phyloP scores from a whole-genome alignment of 1,140 invertebrate genomes.

The Drosophila prosaltans region DNA sequence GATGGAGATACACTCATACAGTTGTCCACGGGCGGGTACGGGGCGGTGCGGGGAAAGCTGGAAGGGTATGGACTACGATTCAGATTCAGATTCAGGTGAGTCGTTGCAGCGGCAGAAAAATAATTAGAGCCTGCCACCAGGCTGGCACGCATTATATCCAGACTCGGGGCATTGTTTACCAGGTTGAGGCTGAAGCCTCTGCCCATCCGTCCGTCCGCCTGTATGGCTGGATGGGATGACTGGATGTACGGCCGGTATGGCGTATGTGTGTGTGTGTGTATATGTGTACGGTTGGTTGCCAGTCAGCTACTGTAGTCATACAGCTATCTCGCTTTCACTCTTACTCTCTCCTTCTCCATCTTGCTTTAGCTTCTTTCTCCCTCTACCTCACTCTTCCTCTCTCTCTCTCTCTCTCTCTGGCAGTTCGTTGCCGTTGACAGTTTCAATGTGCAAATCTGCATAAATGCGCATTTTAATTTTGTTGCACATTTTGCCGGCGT shows the following conservation, averaged over 20 bases:
- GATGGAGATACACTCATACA: not conserved
- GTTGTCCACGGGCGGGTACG: too few relatives aligned
- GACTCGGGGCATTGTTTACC: conserved; percentile 59
- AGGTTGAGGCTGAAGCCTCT: conserved; percentile 13
- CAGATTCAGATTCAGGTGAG: conserved; percentile 58
- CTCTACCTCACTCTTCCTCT: conserved; percentile 13
- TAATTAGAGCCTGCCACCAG: conserved; percentile 76
- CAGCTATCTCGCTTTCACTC: not conserved
- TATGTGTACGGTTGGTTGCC: not conserved
- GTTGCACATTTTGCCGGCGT: conserved; percentile 79
- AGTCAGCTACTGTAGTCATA: conserved; percentile 27
- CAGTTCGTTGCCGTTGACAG: conserved; percentile 69
- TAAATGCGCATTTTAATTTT: conserved; percentile 82
- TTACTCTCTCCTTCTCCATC: not conserved
- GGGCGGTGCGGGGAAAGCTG: conserved; percentile 5
- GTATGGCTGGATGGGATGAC: too few relatives aligned
- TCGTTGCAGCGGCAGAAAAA: conserved; percentile 73
- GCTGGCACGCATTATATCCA: conserved; percentile 67
- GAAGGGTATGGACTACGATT: conserved; percentile 1
- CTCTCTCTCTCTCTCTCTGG: conserved; percentile 27
- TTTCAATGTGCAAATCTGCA: conserved; percentile 82
- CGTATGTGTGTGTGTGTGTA: conserved; percentile 19
- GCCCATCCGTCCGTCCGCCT: too few relatives aligned
- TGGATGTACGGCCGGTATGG: not conserved
- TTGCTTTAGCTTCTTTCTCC: not conserved